These are phyloP conservation scores for Alectoris magna DNA, from an alignment of 2,797 vertebrate species.

Conservation along the genomic window DNA sequence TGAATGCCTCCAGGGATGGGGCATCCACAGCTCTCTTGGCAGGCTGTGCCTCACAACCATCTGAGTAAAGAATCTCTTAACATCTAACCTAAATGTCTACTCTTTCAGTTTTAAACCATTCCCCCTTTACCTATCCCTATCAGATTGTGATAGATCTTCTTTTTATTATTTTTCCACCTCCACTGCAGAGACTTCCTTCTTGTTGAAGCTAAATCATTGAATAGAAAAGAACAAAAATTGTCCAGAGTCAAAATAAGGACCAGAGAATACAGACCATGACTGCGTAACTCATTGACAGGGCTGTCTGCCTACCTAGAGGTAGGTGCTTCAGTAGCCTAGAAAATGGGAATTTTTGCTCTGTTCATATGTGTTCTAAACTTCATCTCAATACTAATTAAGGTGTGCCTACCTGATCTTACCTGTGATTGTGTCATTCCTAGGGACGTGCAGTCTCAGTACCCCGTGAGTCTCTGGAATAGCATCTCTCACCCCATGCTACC, in stretches of 20 bases:
- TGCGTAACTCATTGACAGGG: not conserved
- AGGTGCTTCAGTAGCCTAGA: not conserved
- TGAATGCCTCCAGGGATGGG: not conserved
- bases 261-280: not conserved
- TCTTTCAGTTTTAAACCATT: not conserved
- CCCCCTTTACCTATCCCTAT: not conserved
- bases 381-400: not conserved
- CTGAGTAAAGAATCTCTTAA: not conserved
- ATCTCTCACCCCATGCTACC: not conserved
- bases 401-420: not conserved
- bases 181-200: not conserved
- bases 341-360: not conserved
- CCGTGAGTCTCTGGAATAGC: not conserved
- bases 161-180: not conserved
- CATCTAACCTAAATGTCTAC: not conserved
- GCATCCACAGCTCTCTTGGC: not conserved
- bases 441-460: accelerated
- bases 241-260: not conserved
- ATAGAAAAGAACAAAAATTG: not conserved
- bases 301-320: not conserved
- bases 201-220: not conserved
- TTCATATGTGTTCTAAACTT: not conserved
- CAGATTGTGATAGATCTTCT: not conserved
- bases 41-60: not conserved
- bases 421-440: not conserved